Evolutionary conservation across 2,888 invertebrate species (phyloP), one percentile per base, ranked within the genome.

Genomic region (Salticus scenicus): DNA sequence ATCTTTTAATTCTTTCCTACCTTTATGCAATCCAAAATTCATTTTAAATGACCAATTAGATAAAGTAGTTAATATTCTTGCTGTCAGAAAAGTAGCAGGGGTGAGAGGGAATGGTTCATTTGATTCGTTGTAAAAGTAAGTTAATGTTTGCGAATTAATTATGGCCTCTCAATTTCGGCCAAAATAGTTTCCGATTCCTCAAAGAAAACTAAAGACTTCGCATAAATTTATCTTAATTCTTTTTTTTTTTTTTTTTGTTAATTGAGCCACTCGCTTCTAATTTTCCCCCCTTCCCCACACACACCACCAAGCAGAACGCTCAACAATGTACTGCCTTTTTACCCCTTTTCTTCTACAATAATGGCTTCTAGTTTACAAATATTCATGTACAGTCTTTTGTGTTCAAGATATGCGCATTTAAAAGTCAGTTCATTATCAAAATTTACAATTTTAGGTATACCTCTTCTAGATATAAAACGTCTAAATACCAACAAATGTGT

Each of bases 281-380:
- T 57, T 31, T 31, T 31, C 73, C 14, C n/a, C n/a, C n/a, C n/a
- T n/a, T 57, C 73, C n/a, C n/a, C n/a, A n/a, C n/a, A n/a, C n/a
- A n/a, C n/a, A n/a, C 51, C 57, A 73, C 71, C 47, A 73, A 10
- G 73, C 73, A n/a, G 73, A 30, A 57, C 33, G n/a, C 20, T 51
- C 33, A 31, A 20, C n/a, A n/a, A n/a, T n/a, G n/a, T n/a, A n/a
- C n/a, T 57, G 31, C 31, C 31, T 51, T 31, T 28, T 42, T 20
- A 71, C 42, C 8, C 42, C 47, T 7, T 42, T 41, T 20, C 28
- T 57, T 7, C 10, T 10, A 51, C 28, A 73, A 31, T 73, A 51
- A 24, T 28, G 31, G 24, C 73, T 57, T 30, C 57, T 8, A 14
- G 42, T 27, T 70, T 42, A 42, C 12, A 42, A 42, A 41, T 20